Evolutionary conservation across 2,797 vertebrate genomes (phyloP), one percentile per base, ranked within the genome.

Genomic region (Percopsis omiscomaycus): DNA sequence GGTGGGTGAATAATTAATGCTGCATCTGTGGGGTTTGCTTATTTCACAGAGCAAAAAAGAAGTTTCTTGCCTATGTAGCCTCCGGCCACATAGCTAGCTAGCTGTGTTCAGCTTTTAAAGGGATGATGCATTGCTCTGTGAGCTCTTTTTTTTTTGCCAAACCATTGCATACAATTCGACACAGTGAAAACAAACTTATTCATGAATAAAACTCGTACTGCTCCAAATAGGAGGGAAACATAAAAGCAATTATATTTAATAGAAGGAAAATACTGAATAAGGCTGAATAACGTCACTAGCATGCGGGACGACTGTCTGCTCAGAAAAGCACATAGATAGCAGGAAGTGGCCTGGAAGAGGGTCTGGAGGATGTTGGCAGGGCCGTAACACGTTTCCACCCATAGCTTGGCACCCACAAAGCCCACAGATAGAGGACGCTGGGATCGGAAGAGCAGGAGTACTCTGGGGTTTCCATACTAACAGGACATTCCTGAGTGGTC

Each of bases 1-100:
- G 59, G 52, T 69, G 68, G 79, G 74, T 89, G 80, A 90, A 90
- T 90, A 88, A 91, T 89, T 89, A 84, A 89, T 88, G 81, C 73
- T 80, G 59, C 75, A 72, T 90, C 79, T 86, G 84, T 84, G 72
- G 77, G 77, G 75, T 75, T 87, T 83, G 82, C 75, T 88, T 80
- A 84, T 86, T 89, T 82, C 80, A 69, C 71, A 46, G 74, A 78
- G 80, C 73, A 82, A 74, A 80, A 84, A 83, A 81, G 8, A 56
- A 48, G 71, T 86, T 84, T 84, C 65, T 82, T 84, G 81, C 74
- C 71, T 79, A 71, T 8, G 49, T 66, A 0, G 85, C 89, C 85
- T 56, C 69, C 22, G 44, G 86, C 80, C 53, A 76, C 80, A 87
- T 77, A 77, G 82, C 84, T 66, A 80, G 80, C 74, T 85, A 75